Percentiles rank a stretch among this genome's conserved stretches.
These are phyloP conservation scores for Agapornis roseicollis DNA, from an alignment of 2,113 vertebrate genomes.

Conservation along the genomic window DNA sequence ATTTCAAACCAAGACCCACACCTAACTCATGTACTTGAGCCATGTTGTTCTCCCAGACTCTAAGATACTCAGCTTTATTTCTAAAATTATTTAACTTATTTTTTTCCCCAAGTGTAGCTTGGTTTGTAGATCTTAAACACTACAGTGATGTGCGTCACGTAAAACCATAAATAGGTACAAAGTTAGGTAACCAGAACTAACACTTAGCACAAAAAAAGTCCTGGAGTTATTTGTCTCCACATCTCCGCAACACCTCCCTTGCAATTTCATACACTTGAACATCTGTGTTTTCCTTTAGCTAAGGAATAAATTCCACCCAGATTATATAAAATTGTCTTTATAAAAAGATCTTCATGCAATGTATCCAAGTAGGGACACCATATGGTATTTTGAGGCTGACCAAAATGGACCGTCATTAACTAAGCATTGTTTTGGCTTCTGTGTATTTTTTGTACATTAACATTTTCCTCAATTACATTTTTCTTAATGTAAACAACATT, in stretches of 20 bases:
- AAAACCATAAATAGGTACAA: slow-evolving; percentile 33
- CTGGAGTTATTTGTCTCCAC: slow-evolving; percentile 62
- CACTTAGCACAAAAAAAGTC: slow-evolving; percentile 52
- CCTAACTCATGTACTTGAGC: not conserved
- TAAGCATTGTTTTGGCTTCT: not conserved
- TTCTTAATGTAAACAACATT: not conserved
- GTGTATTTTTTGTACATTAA: not conserved
- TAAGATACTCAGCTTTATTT: not conserved
- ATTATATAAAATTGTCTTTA: slow-evolving; percentile 59
- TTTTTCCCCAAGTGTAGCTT: not conserved
- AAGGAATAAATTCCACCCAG: slow-evolving; percentile 54
- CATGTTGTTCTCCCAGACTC: not conserved
- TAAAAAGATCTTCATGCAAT: slow-evolving; percentile 16
- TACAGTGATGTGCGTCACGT: slow-evolving; percentile 22
- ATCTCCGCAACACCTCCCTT: slow-evolving; percentile 69
- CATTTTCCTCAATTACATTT: not conserved
- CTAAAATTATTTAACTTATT: not conserved
- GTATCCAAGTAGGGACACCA: not conserved
- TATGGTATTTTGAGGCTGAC: not conserved
- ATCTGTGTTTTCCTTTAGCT: slow-evolving; percentile 64
- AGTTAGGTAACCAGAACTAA: slow-evolving; percentile 65
- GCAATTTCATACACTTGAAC: slow-evolving; percentile 61
- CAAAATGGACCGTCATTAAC: not conserved
- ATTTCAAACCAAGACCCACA: not conserved
- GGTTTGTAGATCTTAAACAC: not conserved